These are phyloP conservation scores for Kuschelorhynchus macadamiae DNA, from an alignment of 2,888 invertebrate genomes.

Conservation along the genomic window DNA sequence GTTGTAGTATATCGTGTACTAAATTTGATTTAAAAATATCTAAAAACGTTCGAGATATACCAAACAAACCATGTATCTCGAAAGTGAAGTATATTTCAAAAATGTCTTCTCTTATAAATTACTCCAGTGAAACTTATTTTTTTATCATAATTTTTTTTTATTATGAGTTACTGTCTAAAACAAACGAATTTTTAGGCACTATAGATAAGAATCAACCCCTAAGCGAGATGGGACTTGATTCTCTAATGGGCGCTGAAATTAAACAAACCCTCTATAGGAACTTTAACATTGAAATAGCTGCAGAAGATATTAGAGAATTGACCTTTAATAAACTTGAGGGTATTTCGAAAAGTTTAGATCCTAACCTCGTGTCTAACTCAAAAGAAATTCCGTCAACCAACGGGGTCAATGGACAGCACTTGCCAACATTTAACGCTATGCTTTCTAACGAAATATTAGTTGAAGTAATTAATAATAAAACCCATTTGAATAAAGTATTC, in stretches of 20 bases:
- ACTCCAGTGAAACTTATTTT: too few species aligned
- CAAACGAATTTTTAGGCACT: slow-evolving; percentile 46
- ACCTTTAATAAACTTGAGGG: slow-evolving; percentile 48
- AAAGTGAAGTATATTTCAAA: too few species aligned
- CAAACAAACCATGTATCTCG: too few species aligned
- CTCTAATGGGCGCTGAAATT: slow-evolving; percentile 56
- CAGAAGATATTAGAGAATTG: slow-evolving; percentile 51
- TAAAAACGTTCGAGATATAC: too few species aligned
- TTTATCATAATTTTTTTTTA: too few species aligned
- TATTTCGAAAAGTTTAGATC: not conserved
- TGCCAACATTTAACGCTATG: slow-evolving; percentile 18
- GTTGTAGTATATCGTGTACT: too few species aligned
- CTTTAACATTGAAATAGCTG: slow-evolving; percentile 50
- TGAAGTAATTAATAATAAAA: slow-evolving; percentile 37
- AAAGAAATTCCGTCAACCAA: not conserved
- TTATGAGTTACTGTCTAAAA: too few species aligned
- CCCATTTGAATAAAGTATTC: slow-evolving; percentile 42
- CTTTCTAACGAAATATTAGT: slow-evolving; percentile 43
- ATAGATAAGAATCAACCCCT: slow-evolving; percentile 51
- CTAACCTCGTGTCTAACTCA: not conserved
- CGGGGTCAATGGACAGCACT: not conserved
- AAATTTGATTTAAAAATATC: too few species aligned
- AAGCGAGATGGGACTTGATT: slow-evolving; percentile 55
- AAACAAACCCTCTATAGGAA: slow-evolving; percentile 56
- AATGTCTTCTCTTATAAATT: too few species aligned